Conservation (phyloP, 2,797 vertebrate genomes). For the Rhinoraja longicauda region DNA sequence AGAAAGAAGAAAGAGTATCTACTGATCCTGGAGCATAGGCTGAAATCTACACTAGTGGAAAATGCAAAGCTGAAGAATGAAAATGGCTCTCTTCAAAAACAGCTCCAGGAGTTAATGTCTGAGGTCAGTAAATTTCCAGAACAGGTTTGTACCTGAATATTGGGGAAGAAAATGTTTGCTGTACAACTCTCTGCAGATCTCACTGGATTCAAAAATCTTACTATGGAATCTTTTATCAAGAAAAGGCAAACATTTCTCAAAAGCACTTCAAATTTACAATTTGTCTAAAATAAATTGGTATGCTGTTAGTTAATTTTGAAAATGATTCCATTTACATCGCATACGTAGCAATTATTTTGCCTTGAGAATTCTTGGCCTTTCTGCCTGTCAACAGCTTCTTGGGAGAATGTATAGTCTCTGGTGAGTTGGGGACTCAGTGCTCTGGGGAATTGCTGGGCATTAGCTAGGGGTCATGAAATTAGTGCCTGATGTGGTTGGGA, state of each 20-base stretch:
- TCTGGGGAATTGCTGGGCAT: too few species aligned
- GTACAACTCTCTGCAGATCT: neutral
- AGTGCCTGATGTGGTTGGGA: too few species aligned
- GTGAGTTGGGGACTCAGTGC: too few species aligned
- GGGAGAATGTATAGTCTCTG: too few species aligned
- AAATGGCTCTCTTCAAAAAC: constrained; percentile 80
- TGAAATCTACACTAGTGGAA: constrained; percentile 77
- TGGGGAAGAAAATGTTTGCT: neutral
- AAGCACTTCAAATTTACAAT: neutral
- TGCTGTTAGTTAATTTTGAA: neutral
- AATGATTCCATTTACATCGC: neutral
- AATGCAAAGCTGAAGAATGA: constrained; percentile 82
- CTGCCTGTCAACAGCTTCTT: too few species aligned
- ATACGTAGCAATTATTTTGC: neutral
- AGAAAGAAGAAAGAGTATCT: constrained; percentile 95
- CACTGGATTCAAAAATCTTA: neutral
- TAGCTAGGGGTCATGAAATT: too few species aligned
- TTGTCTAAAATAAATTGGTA: neutral
- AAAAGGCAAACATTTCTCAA: too few species aligned
- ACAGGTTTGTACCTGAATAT: neutral
- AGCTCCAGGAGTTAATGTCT: constrained; percentile 76
- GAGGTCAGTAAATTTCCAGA: constrained; percentile 64
- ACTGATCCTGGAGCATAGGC: constrained; percentile 73
- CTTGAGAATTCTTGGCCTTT: too few species aligned
- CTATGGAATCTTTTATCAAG: neutral